These are phyloP conservation scores for Capitulum mitella DNA, from an alignment of 2,888 invertebrate species.

Conservation along the genomic window DNA sequence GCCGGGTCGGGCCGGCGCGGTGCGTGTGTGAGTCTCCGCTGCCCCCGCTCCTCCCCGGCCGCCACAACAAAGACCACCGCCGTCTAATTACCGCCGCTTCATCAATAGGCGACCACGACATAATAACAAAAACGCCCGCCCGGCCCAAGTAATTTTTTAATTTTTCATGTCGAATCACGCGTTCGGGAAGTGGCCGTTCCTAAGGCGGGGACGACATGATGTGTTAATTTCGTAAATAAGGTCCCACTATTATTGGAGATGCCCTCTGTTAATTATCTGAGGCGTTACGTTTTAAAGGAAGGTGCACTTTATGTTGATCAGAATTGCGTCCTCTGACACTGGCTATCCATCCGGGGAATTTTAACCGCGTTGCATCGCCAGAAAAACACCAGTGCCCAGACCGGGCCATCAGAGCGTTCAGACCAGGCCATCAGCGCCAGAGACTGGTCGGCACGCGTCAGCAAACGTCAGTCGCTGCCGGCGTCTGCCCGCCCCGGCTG, in stretches of 20 bases:
- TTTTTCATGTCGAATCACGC: slow-evolving; percentile 20
- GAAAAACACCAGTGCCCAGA: no score
- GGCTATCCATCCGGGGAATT: no score
- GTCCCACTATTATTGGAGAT: background rate
- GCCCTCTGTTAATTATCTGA: background rate
- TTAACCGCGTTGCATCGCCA: no score
- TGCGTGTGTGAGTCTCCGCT: background rate
- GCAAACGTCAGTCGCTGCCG: background rate
- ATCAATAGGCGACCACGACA: slow-evolving; percentile 23
- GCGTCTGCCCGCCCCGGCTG: background rate
- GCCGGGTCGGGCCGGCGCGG: background rate
- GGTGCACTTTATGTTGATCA: background rate
- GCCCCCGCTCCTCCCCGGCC: background rate
- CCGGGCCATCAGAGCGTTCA: no score
- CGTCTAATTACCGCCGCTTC: slow-evolving; percentile 15
- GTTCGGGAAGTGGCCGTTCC: background rate
- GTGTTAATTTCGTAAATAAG: slow-evolving; percentile 21
- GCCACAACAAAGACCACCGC: slow-evolving; percentile 15
- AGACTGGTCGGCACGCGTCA: no score
- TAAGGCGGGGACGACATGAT: background rate
- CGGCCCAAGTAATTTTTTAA: slow-evolving; percentile 12
- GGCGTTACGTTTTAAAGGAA: background rate
- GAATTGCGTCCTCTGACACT: no score
- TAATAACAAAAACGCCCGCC: slow-evolving; percentile 9
- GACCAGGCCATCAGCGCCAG: no score